Evolutionary conservation across 1,140 invertebrate genomes (phyloP).

Genomic region (Drosophila tropicalis): DNA sequence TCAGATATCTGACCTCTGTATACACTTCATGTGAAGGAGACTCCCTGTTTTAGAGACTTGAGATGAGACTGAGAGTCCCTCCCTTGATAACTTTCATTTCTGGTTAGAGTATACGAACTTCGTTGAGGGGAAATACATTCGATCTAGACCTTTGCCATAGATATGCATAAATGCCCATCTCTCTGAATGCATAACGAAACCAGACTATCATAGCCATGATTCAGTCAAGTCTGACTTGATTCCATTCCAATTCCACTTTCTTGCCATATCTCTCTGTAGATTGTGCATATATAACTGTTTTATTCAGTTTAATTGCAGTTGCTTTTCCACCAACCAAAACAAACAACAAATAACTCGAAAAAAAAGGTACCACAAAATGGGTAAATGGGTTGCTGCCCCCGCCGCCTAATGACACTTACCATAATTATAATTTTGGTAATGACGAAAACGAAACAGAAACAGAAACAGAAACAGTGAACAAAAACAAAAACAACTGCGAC

Average conservation of each 20-base stretch:
- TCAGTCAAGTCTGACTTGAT: neutral
- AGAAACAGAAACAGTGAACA: neutral
- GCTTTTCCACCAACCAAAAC: slow-evolving; percentile 17
- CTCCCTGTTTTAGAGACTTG: neutral
- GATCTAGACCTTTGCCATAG: neutral
- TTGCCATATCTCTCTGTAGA: neutral
- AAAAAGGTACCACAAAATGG: slow-evolving; percentile 40
- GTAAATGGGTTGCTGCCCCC: slow-evolving; percentile 57
- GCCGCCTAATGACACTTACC: slow-evolving; percentile 77
- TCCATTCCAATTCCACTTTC: neutral
- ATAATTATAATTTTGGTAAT: slow-evolving; percentile 82
- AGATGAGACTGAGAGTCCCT: too few relatives aligned
- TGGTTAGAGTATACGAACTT: neutral
- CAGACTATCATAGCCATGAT: neutral
- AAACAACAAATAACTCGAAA: slow-evolving; percentile 37
- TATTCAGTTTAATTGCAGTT: slow-evolving; percentile 3
- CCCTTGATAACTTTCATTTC: too few relatives aligned
- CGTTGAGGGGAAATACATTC: neutral
- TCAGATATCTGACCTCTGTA: neutral
- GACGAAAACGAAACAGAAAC: slow-evolving; percentile 52
- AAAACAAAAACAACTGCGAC: slow-evolving; percentile 38
- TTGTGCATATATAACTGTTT: neutral
- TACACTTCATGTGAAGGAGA: neutral
- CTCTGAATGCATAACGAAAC: slow-evolving; percentile 3
- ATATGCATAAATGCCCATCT: neutral